Evolutionary conservation across 2,113 vertebrate species (phyloP).

Genomic region (Sciurus niger): DNA sequence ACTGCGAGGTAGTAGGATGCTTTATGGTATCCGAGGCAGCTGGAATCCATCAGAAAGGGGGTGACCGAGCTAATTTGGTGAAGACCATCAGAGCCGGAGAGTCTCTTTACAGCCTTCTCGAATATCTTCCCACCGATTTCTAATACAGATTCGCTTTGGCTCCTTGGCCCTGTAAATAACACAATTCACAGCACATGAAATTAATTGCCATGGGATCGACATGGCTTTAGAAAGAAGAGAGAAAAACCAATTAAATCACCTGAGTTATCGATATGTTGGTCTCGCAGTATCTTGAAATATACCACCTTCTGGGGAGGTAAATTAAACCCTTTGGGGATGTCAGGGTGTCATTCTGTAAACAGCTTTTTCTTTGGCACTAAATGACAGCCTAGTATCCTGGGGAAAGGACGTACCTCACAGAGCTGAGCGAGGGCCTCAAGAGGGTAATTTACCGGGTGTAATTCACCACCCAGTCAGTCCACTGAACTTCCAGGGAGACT

Average conservation of each 20-base stretch:
- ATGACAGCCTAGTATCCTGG: slow-evolving; percentile 75
- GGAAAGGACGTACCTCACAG: slow-evolving; percentile 47
- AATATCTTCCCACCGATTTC: slow-evolving; percentile 89
- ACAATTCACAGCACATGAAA: slow-evolving; percentile 62
- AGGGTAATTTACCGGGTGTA: slow-evolving; percentile 70
- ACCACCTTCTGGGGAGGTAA: slow-evolving; percentile 73
- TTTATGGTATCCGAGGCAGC: slow-evolving; percentile 94
- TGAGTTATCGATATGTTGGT: slow-evolving; percentile 76
- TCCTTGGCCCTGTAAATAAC: slow-evolving; percentile 83
- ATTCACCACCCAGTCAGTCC: slow-evolving; percentile 69
- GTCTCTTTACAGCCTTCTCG: slow-evolving; percentile 86
- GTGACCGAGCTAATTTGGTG: slow-evolving; percentile 81
- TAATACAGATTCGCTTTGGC: slow-evolving; percentile 79
- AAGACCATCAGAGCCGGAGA: slow-evolving; percentile 84
- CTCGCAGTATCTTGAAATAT: slow-evolving; percentile 65
- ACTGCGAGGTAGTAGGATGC: slow-evolving; percentile 94
- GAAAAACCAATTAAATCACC: slow-evolving; percentile 78
- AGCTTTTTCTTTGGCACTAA: slow-evolving; percentile 78
- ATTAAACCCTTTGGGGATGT: slow-evolving; percentile 72
- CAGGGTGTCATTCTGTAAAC: slow-evolving; percentile 70
- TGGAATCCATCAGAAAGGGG: slow-evolving; percentile 90
- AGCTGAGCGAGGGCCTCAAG: slow-evolving; percentile 38
- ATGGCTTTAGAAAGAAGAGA: slow-evolving; percentile 50
- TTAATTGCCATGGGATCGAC: slow-evolving; percentile 70
- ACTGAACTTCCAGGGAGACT: slow-evolving; percentile 49